Conservation (phyloP, 2,113 vertebrate species). For the Vimba vimba region DNA sequence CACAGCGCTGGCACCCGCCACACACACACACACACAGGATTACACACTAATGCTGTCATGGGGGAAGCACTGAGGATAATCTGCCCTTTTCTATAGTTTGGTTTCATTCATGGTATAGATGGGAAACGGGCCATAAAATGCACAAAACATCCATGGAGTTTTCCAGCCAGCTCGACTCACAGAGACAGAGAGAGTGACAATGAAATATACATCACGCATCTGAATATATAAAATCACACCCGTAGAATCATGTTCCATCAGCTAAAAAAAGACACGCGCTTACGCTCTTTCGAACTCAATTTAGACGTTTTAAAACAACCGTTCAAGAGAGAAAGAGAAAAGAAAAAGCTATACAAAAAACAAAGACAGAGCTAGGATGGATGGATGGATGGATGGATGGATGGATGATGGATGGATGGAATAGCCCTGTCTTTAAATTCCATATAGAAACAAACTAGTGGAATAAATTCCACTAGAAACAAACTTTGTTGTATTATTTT, state of each 20-base stretch:
- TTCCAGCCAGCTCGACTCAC: neutral
- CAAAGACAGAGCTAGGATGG: too few relatives aligned
- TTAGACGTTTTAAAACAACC: slow-evolving; percentile 8
- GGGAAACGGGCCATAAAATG: neutral
- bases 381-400: too few relatives aligned
- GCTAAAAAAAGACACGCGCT: neutral
- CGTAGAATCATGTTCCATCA: neutral
- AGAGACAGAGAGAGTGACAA: neutral
- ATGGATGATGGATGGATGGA: too few relatives aligned
- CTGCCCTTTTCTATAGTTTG: neutral
- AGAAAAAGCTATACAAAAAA: neutral
- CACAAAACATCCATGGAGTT: neutral
- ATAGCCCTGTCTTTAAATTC: too few relatives aligned
- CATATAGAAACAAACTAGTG: too few relatives aligned
- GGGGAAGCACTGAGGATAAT: neutral
- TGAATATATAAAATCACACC: slow-evolving; percentile 10
- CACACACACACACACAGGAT: neutral
- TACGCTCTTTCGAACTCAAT: neutral
- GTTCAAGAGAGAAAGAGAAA: neutral
- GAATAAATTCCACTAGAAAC: too few relatives aligned
- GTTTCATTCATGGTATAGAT: neutral
- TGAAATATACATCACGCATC: slow-evolving; percentile 6
- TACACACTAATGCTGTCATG: slow-evolving; percentile 11
- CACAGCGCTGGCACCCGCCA: slow-evolving; percentile 4
- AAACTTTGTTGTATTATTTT: too few relatives aligned